phyloP scores from a whole-genome alignment of 2,797 vertebrate species.

The Chrysocyon brachyurus region DNA sequence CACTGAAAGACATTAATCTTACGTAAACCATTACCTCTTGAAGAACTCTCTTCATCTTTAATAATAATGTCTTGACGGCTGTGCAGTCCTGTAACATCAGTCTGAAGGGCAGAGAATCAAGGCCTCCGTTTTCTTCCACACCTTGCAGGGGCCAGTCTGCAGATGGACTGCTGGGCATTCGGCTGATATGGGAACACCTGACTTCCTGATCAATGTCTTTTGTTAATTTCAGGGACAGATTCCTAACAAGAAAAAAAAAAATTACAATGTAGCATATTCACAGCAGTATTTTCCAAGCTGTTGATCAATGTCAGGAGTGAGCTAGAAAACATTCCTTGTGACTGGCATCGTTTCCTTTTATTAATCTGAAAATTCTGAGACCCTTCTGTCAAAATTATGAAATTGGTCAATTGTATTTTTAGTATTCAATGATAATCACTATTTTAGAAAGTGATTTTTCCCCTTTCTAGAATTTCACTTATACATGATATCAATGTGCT shows the following conservation, averaged over 20 bases:
- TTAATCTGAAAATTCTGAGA: not conserved
- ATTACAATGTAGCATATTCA: not conserved
- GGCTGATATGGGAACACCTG: constrained; percentile 89
- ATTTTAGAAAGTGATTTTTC: not conserved
- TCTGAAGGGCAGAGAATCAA: constrained; percentile 95
- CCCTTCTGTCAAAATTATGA: not conserved
- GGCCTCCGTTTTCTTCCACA: constrained; percentile 93
- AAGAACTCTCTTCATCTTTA: constrained; percentile 96
- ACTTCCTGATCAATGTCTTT: constrained; percentile 91
- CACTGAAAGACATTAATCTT: constrained; percentile 54
- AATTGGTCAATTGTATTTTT: not conserved
- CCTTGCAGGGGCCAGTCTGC: constrained; percentile 91
- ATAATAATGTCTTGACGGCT: constrained; percentile 95
- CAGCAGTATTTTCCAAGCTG: not conserved
- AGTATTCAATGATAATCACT: not conserved
- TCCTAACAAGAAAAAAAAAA: constrained; percentile 84
- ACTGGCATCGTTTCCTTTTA: not conserved
- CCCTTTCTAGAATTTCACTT: constrained; percentile 6
- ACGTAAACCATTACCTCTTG: constrained; percentile 94
- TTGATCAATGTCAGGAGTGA: not conserved
- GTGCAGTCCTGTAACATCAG: constrained; percentile 98
- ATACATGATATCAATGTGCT: not conserved
- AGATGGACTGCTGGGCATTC: constrained; percentile 88
- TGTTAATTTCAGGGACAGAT: constrained; percentile 89
- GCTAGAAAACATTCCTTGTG: not conserved